These are phyloP conservation scores for Melanostoma mellinum DNA, from an alignment of 2,888 invertebrate species.

Conservation along the genomic window DNA sequence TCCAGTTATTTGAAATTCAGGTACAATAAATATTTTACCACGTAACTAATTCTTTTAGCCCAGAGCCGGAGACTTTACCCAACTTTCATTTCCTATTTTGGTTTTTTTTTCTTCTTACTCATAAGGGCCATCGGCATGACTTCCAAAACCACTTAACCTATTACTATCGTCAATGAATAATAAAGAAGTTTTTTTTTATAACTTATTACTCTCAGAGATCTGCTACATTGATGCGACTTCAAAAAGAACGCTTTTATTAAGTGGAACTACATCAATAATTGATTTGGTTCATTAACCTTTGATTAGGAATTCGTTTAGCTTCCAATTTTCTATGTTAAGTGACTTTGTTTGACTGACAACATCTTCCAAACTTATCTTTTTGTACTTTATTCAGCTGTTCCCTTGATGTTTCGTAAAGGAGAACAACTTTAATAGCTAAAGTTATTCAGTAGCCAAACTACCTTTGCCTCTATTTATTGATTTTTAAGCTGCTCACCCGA, in stretches of 20 bases:
- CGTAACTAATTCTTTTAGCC: too few species aligned
- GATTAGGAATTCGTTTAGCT: constrained; percentile 23
- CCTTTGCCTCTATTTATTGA: constrained; percentile 28
- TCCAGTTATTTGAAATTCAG: too few species aligned
- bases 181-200: too few species aligned
- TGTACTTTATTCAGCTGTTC: constrained; percentile 10
- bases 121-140: too few species aligned
- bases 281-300: constrained; percentile 17
- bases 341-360: not conserved
- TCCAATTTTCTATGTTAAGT: not conserved
- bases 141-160: too few species aligned
- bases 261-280: constrained; percentile 10
- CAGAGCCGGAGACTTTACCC: too few species aligned
- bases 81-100: too few species aligned
- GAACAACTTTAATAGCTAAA: constrained; percentile 10
- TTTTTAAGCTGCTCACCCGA: constrained; percentile 4
- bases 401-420: not conserved
- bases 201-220: too few species aligned
- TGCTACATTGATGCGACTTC: not conserved
- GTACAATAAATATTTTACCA: too few species aligned
- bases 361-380: constrained; percentile 8
- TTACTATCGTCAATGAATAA: too few species aligned
- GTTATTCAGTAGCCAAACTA: constrained; percentile 7
- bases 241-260: constrained; percentile 11
- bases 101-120: too few species aligned